Conservation (phyloP, 1,140 invertebrate genomes). For the Cardiocondyla obscurior region DNA sequence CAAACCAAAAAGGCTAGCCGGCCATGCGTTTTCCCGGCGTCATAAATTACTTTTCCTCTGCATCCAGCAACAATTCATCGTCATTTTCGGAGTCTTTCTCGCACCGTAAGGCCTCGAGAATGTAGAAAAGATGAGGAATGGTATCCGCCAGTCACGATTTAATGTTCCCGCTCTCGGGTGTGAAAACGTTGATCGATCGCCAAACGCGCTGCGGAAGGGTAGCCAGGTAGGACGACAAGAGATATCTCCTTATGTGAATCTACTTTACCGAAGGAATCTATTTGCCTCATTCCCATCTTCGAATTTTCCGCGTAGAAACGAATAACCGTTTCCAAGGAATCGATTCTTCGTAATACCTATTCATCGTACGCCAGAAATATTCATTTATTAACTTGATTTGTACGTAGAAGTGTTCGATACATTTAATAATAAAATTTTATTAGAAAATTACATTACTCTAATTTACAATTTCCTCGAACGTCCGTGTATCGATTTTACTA, state of each 20-base stretch:
- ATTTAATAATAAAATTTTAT: neutral
- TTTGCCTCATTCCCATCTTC: slow-evolving; percentile 1
- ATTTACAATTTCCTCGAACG: neutral
- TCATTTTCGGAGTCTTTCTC: slow-evolving; percentile 49
- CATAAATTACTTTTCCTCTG: slow-evolving; percentile 53
- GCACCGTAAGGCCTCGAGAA: slow-evolving; percentile 44
- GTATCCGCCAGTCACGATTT: slow-evolving; percentile 56
- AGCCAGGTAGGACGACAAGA: slow-evolving; percentile 17
- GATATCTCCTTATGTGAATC: slow-evolving; percentile 27
- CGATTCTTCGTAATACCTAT: neutral
- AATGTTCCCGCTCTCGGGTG: slow-evolving; percentile 38
- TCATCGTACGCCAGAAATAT: neutral
- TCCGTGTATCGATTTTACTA: neutral
- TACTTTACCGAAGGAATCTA: slow-evolving; percentile 15
- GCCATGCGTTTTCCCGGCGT: slow-evolving; percentile 21
- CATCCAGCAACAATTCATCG: slow-evolving; percentile 55
- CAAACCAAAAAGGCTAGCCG: slow-evolving; percentile 37
- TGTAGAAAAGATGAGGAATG: slow-evolving; percentile 56
- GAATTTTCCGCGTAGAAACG: neutral
- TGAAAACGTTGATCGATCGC: slow-evolving; percentile 59
- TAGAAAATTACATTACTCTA: neutral
- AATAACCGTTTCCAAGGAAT: neutral
- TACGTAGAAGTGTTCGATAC: neutral
- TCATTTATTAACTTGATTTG: neutral
- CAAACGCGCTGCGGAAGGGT: slow-evolving; percentile 9